Percentiles rank a stretch among this genome's conserved stretches.
Evolutionary conservation across 1,140 invertebrate genomes (phyloP).

Genomic region (Drosophila murphyi): DNA sequence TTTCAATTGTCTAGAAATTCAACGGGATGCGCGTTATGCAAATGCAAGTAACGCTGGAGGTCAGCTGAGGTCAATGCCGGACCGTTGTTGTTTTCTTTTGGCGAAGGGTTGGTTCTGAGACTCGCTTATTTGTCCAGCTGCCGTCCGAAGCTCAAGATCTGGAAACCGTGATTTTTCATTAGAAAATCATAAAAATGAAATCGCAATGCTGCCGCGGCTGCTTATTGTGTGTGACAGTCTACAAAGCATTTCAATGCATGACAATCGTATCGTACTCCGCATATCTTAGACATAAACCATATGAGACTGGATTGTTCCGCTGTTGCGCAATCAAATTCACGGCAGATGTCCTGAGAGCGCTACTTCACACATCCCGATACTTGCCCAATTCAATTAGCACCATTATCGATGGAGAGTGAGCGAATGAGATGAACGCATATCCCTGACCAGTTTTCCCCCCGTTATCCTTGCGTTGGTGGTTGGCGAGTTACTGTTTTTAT

Average conservation of each 20-base stretch:
- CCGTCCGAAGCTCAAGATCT: constrained; percentile 56
- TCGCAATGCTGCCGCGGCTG: constrained; percentile 54
- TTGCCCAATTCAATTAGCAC: constrained; percentile 76
- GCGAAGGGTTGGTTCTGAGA: constrained; percentile 72
- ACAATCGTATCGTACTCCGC: constrained; percentile 59
- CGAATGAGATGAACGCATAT: not conserved
- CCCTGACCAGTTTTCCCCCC: not conserved
- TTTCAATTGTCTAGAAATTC: constrained; percentile 28
- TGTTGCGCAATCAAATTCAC: constrained; percentile 23
- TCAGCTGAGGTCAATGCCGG: constrained; percentile 70
- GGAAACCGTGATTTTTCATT: constrained; percentile 70
- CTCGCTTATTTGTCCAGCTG: constrained; percentile 69
- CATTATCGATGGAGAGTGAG: constrained; percentile 22
- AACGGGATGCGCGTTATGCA: constrained; percentile 62
- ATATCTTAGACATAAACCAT: constrained; percentile 45
- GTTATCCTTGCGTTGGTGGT: constrained; percentile 5
- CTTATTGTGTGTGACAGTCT: constrained; percentile 76
- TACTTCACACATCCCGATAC: constrained; percentile 40
- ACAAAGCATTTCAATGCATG: constrained; percentile 49
- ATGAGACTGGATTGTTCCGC: constrained; percentile 17
- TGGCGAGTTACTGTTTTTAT: constrained; percentile 57
- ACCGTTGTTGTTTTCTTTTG: constrained; percentile 30
- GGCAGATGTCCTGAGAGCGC: constrained; percentile 53
- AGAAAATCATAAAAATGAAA: constrained; percentile 77
- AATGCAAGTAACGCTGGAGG: constrained; percentile 66